Conservation (phyloP, 2,797 vertebrate species). For the Thunnus albacares region DNA sequence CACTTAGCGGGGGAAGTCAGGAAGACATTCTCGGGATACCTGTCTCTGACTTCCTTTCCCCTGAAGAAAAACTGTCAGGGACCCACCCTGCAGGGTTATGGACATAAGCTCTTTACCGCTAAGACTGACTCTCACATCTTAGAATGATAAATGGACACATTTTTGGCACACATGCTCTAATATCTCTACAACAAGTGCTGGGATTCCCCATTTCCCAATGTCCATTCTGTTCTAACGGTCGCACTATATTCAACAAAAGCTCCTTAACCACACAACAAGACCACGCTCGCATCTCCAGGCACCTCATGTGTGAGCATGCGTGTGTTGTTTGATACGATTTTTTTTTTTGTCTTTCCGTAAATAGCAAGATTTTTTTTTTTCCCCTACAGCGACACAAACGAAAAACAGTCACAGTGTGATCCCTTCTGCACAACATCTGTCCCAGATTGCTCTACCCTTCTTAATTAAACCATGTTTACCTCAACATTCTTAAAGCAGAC, state of each 20-base stretch:
- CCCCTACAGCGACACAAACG: constrained; percentile 38
- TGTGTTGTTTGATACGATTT: constrained; percentile 42
- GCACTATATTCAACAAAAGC: constrained; percentile 12
- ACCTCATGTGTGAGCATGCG: neutral
- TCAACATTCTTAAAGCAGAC: constrained; percentile 73
- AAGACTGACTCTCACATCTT: neutral
- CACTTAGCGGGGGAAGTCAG: constrained; percentile 58
- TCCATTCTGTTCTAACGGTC: neutral
- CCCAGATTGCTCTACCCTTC: constrained; percentile 73
- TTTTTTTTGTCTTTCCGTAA: constrained; percentile 38
- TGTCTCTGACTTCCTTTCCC: constrained; percentile 19
- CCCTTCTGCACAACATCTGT: constrained; percentile 77
- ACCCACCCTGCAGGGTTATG: constrained; percentile 31
- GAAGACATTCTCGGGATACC: constrained; percentile 58
- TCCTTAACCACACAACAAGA: constrained; percentile 26
- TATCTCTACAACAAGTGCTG: neutral
- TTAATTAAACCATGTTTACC: constrained; percentile 83
- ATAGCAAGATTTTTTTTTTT: constrained; percentile 9
- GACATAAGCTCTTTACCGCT: constrained; percentile 39
- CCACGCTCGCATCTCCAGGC: constrained; percentile 10
- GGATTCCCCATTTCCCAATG: constrained; percentile 10
- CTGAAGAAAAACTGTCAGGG: constrained; percentile 30
- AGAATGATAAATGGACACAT: neutral
- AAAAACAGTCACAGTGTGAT: constrained; percentile 64
- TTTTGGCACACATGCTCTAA: neutral